A percentile compares a stretch with the other conserved stretches of the same genome.
Evolutionary conservation across 2,797 vertebrate genomes (phyloP).

Genomic region (Propithecus deckenii): DNA sequence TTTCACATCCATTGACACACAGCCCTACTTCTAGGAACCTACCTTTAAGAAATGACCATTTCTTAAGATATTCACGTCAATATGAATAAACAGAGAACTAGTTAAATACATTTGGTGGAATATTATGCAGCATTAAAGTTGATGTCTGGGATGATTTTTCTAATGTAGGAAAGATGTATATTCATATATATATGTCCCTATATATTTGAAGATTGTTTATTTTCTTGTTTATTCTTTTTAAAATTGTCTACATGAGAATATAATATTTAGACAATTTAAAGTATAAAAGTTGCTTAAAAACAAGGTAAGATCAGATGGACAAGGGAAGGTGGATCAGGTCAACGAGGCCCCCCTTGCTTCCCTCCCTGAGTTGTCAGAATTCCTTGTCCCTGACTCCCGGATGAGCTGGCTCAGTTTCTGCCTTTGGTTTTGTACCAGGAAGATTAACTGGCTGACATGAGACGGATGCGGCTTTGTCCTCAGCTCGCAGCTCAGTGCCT

Average conservation of each 20-base stretch:
- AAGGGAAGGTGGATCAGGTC: neutral
- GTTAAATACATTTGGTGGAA: neutral
- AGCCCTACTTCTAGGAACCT: neutral
- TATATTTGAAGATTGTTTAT: neutral
- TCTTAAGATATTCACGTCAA: neutral
- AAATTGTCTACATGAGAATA: neutral
- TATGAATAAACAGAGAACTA: neutral
- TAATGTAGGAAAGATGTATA: neutral
- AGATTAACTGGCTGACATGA: neutral
- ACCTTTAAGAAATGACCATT: neutral
- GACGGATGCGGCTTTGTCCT: neutral
- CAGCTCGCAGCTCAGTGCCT: neutral
- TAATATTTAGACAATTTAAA: neutral
- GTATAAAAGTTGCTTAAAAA: neutral
- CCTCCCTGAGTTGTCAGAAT: neutral
- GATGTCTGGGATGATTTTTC: neutral
- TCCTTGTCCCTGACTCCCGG: neutral
- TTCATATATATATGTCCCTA: neutral
- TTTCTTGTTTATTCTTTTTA: neutral
- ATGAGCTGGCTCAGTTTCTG: neutral
- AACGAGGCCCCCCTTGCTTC: rapidly evolving
- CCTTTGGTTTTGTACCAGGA: neutral
- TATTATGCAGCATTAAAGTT: neutral
- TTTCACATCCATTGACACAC: neutral
- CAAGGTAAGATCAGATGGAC: neutral